Conservation (phyloP, 2,888 invertebrate genomes). For the Dorcus hopei region DNA sequence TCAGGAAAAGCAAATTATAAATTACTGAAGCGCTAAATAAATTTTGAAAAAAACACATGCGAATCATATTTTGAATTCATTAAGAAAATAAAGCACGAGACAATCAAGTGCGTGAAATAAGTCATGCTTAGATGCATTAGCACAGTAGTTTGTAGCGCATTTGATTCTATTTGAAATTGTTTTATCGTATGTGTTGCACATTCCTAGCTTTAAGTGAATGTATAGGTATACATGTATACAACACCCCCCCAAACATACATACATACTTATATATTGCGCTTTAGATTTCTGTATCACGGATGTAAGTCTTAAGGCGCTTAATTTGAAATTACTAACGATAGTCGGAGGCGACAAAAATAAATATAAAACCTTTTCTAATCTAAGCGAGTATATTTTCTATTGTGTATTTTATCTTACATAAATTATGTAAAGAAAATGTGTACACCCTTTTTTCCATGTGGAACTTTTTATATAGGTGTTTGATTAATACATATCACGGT, state of each 20-base stretch:
- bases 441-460: conserved; percentile 33
- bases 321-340: not conserved
- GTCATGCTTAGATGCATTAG: conserved; percentile 3
- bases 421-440: not conserved
- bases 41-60: conserved; percentile 18
- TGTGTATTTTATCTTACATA: not conserved
- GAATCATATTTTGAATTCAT: conserved; percentile 13
- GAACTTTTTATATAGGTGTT: conserved; percentile 44
- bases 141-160: conserved; percentile 3
- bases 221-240: not conserved
- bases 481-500: conserved; percentile 44
- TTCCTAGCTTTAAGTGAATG: not conserved
- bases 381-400: conserved; percentile 1
- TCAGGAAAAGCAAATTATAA: too few species aligned
- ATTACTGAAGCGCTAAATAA: too few species aligned
- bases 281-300: conserved; percentile 1
- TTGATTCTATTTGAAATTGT: not conserved
- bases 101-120: conserved; percentile 47
- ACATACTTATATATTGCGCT: too few species aligned
- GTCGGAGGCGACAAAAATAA: not conserved
- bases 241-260: too few species aligned
- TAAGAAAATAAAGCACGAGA: conserved; percentile 30
- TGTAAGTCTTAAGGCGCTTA: not conserved
- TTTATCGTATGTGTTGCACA: conserved; percentile 1
- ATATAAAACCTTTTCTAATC: conserved; percentile 1